A percentile compares a stretch with the other conserved stretches of the same genome.
Evolutionary conservation across 1,140 invertebrate species (phyloP).

Genomic region (Penaeus indicus): DNA sequence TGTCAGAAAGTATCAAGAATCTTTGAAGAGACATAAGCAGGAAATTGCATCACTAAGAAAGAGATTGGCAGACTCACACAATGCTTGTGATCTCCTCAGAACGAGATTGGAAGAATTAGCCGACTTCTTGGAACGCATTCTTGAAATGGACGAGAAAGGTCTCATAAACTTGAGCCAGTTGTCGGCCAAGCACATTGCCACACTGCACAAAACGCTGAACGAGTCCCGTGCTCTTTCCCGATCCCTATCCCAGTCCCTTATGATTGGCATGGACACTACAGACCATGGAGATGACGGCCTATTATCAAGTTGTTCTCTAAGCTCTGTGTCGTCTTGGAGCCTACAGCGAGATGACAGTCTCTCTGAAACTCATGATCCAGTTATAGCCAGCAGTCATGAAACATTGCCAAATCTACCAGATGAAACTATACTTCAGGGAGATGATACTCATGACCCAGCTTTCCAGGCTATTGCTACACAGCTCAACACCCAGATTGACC

Average conservation of each 20-base stretch:
- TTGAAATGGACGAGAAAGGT: constrained; percentile 75
- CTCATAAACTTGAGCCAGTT: constrained; percentile 71
- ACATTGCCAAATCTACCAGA: constrained; percentile 34
- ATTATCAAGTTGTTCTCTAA: constrained; percentile 38
- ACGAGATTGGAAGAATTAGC: constrained; percentile 79
- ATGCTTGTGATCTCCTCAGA: constrained; percentile 77
- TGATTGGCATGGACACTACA: constrained; percentile 67
- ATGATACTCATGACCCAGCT: constrained; percentile 30
- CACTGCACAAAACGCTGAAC: constrained; percentile 74
- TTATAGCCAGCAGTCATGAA: constrained; percentile 34
- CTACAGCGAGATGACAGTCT: constrained; percentile 38
- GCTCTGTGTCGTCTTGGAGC: constrained; percentile 59
- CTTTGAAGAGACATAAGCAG: constrained; percentile 59
- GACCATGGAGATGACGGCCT: constrained; percentile 52
- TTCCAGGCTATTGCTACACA: constrained; percentile 44
- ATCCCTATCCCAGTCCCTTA: constrained; percentile 70
- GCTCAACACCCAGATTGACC: constrained; percentile 46
- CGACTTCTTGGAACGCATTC: constrained; percentile 79
- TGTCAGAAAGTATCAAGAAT: constrained; percentile 58
- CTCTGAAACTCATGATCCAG: constrained; percentile 50
- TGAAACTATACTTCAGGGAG: constrained; percentile 1
- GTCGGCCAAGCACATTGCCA: constrained; percentile 72
- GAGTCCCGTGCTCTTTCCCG: constrained; percentile 75
- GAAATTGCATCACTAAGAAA: constrained; percentile 65
- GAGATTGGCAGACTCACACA: constrained; percentile 74